These are phyloP conservation scores for Ypsolopha sequella DNA, from an alignment of 2,888 invertebrate species.

Conservation along the genomic window DNA sequence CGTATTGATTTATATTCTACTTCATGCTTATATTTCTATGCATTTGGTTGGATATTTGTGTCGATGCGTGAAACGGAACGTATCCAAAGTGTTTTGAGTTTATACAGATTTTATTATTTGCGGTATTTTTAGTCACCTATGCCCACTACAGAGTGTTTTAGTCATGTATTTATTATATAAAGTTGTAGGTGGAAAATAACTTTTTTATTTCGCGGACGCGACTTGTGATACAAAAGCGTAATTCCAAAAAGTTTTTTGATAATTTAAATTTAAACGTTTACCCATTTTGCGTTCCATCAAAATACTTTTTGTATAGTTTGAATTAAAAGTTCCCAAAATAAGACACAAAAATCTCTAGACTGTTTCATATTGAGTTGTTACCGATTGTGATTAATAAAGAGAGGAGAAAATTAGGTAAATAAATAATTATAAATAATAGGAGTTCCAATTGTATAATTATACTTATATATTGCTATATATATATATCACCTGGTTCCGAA, in stretches of 20 bases:
- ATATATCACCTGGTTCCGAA: conserved; percentile 10
- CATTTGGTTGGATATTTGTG: too few relatives aligned
- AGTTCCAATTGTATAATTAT: conserved; percentile 69
- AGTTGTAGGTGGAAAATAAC: conserved; percentile 17
- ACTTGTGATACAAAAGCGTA: not conserved
- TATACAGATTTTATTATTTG: not conserved
- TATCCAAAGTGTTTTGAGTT: not conserved
- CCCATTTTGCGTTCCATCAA: conserved; percentile 8
- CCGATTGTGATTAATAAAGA: conserved; percentile 63
- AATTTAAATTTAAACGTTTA: not conserved
- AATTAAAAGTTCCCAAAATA: conserved; percentile 2
- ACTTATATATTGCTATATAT: conserved; percentile 54
- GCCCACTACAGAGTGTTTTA: conserved; percentile 20
- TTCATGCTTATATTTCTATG: too few relatives aligned
- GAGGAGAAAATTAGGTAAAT: conserved; percentile 42
- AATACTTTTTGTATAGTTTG: conserved; percentile 9
- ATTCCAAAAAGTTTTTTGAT: not conserved
- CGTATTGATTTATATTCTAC: too few relatives aligned
- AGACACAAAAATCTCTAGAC: conserved; percentile 34
- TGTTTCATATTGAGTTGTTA: conserved; percentile 54
- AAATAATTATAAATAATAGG: conserved; percentile 65
- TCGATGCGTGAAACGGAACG: too few relatives aligned
- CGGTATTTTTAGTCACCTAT: conserved; percentile 17
- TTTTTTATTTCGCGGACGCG: conserved; percentile 20
- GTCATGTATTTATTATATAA: conserved; percentile 38